Percentiles rank a stretch among this genome's conserved stretches.
Evolutionary conservation across 1,140 invertebrate species (phyloP).

Genomic region (Phenacoccus solenopsis): DNA sequence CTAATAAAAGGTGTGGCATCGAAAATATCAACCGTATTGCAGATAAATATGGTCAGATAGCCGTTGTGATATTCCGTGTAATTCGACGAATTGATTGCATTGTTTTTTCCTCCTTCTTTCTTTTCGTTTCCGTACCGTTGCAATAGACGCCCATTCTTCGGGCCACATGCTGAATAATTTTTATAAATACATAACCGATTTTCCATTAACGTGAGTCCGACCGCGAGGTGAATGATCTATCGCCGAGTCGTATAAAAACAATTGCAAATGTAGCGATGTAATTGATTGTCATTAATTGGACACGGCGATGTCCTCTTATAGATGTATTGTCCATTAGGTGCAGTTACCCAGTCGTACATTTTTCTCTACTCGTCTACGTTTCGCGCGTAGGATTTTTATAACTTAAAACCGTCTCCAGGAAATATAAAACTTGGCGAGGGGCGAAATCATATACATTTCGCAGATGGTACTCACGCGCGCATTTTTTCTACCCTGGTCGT

Average conservation of each 20-base stretch:
- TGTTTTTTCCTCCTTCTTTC: too few relatives aligned
- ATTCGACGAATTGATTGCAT: conserved; percentile 1
- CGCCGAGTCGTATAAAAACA: background rate
- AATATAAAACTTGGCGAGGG: background rate
- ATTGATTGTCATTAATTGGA: conserved; percentile 3
- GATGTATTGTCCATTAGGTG: background rate
- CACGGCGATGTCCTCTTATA: background rate
- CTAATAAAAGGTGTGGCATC: conserved; percentile 1
- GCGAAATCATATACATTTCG: background rate
- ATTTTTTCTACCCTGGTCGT: background rate
- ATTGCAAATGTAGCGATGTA: background rate
- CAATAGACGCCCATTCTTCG: background rate
- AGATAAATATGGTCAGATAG: background rate
- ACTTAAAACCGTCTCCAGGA: background rate
- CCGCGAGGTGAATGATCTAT: background rate
- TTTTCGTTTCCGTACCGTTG: background rate
- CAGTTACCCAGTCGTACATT: background rate
- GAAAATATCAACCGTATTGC: background rate
- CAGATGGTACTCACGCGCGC: background rate
- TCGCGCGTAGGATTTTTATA: background rate
- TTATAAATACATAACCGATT: background rate
- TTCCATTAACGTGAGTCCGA: background rate
- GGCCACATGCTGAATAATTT: conserved; percentile 1
- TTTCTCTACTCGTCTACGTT: background rate
- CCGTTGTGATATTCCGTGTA: background rate